Evolutionary conservation across 2,797 vertebrate genomes (phyloP).

Genomic region (Amblyopsis hoosieri): DNA sequence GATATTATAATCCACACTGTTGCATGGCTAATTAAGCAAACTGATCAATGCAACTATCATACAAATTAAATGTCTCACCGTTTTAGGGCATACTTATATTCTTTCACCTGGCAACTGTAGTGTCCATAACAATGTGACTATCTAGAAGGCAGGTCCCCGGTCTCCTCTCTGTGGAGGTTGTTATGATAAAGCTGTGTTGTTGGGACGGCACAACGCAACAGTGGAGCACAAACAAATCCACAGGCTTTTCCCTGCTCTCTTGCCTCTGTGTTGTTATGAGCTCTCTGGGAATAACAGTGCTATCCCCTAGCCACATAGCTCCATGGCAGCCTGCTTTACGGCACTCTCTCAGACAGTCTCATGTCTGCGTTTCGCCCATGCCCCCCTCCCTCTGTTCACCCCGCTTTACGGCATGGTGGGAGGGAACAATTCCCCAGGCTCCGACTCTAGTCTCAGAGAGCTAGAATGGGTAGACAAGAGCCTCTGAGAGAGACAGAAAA

Average conservation of each 20-base stretch:
- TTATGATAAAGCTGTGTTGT: not conserved
- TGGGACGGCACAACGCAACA: conserved; percentile 18
- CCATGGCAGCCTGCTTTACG: conserved; percentile 64
- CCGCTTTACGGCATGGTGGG: conserved; percentile 50
- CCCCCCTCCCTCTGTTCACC: conserved; percentile 44
- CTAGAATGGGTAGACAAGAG: conserved; percentile 31
- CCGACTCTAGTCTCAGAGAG: conserved; percentile 49
- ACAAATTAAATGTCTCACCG: not conserved
- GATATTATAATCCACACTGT: conserved; percentile 23
- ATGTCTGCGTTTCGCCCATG: conserved; percentile 28
- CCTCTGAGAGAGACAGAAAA: conserved; percentile 51
- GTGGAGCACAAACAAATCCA: not conserved
- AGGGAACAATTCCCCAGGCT: conserved; percentile 55
- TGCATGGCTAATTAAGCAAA: conserved; percentile 9
- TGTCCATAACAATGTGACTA: too few relatives aligned
- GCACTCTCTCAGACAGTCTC: conserved; percentile 47
- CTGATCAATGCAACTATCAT: not conserved
- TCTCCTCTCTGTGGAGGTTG: not conserved
- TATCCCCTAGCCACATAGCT: conserved; percentile 58
- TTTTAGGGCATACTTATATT: too few relatives aligned
- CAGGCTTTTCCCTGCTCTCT: conserved; percentile 11
- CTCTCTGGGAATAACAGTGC: conserved; percentile 30
- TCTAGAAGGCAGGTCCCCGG: too few relatives aligned
- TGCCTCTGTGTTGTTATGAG: conserved; percentile 16
- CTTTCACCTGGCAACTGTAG: too few relatives aligned